A percentile compares a stretch with the other conserved stretches of the same genome.
Conservation (phyloP, 2,113 vertebrate genomes). For the Ptychochromis oligacanthus region DNA sequence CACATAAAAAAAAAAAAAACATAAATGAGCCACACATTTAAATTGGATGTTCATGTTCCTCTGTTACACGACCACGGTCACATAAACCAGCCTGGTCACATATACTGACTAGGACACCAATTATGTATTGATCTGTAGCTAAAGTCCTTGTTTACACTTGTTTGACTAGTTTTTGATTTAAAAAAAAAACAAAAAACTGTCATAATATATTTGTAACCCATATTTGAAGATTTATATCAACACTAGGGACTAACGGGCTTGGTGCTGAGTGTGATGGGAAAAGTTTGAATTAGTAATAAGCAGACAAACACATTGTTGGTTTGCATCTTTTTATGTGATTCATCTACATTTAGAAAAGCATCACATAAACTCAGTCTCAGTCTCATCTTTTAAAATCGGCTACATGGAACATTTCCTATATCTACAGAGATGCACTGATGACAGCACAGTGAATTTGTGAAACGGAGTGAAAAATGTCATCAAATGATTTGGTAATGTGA, state of each 20-base stretch:
- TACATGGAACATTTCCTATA: background rate
- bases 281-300: background rate
- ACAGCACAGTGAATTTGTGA: background rate
- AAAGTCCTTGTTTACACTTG: background rate
- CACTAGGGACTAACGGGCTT: background rate
- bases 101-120: background rate
- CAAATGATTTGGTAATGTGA: no score
- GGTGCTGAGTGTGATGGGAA: background rate
- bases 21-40: background rate
- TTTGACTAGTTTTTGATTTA: background rate
- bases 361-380: no score
- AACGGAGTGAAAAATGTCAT: no score
- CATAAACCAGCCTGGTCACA: background rate
- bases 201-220: no score
- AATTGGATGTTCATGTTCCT: background rate
- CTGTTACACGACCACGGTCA: background rate
- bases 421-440: background rate
- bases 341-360: no score
- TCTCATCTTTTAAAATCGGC: no score
- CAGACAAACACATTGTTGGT: no score
- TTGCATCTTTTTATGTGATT: no score
- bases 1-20: rapidly evolving
- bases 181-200: no score
- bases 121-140: no score
- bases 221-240: background rate